Conservation (phyloP, 2,888 invertebrate genomes). For the Himalopsyche japonica region DNA sequence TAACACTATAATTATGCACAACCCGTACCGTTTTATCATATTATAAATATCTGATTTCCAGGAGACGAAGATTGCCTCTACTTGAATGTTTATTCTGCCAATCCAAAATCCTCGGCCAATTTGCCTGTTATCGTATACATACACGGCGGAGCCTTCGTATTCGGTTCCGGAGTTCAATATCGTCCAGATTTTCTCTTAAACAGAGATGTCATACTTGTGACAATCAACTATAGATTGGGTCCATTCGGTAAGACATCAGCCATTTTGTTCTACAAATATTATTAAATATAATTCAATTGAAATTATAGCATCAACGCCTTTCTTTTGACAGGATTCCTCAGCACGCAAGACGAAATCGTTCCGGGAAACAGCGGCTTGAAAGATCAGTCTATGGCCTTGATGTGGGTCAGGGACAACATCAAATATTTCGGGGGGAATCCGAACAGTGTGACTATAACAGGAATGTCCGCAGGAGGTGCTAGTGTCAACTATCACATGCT, state of each 20-base stretch:
- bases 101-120: slow-evolving; percentile 48
- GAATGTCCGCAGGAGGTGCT: slow-evolving; percentile 75
- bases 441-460: slow-evolving; percentile 67
- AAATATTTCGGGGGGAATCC: slow-evolving; percentile 73
- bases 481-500: slow-evolving; percentile 75
- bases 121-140: slow-evolving; percentile 68
- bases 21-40: no score
- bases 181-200: slow-evolving; percentile 66
- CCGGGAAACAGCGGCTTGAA: slow-evolving; percentile 76
- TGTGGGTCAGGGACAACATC: slow-evolving; percentile 72
- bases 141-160: slow-evolving; percentile 74
- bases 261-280: not conserved
- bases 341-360: slow-evolving; percentile 69
- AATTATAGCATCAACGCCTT: not conserved
- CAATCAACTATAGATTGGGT: slow-evolving; percentile 73
- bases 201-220: slow-evolving; percentile 67
- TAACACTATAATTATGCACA: no score
- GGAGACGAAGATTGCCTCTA: slow-evolving; percentile 72
- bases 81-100: slow-evolving; percentile 66
- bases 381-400: slow-evolving; percentile 71
- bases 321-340: slow-evolving; percentile 69
- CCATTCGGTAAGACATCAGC: slow-evolving; percentile 60
- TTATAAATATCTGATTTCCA: slow-evolving; percentile 33
- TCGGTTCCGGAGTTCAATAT: slow-evolving; percentile 60
- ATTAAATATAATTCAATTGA: not conserved